Conservation (phyloP, 1,140 invertebrate species). For the Drosophila guanche region DNA sequence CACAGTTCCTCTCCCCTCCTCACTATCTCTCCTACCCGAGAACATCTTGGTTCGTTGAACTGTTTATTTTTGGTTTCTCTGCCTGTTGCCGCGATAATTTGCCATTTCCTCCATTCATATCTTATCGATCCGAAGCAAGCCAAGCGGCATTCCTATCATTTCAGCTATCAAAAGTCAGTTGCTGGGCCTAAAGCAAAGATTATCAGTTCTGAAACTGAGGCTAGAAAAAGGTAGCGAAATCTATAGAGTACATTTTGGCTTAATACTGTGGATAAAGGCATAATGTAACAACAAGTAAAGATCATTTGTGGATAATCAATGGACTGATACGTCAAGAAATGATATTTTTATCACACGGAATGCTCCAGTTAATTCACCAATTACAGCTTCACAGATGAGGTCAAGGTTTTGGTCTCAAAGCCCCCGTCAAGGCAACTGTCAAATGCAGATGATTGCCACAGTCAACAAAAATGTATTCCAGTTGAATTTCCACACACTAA, state of each 20-base stretch:
- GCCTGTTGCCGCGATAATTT: slow-evolving; percentile 20
- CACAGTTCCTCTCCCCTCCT: neutral
- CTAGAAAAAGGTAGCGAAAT: slow-evolving; percentile 7
- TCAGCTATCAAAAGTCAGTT: slow-evolving; percentile 4
- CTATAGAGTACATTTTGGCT: neutral
- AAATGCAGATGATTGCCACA: too few species aligned
- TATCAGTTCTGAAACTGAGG: slow-evolving; percentile 12
- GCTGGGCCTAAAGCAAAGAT: slow-evolving; percentile 13
- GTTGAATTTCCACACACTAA: too few species aligned
- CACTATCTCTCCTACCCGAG: neutral
- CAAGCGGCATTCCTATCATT: slow-evolving; percentile 3
- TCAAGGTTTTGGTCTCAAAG: too few species aligned
- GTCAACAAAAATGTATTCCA: too few species aligned
- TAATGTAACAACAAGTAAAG: too few species aligned
- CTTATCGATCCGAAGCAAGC: slow-evolving; percentile 17
- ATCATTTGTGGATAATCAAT: too few species aligned
- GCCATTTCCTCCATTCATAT: slow-evolving; percentile 37
- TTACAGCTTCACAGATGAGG: too few species aligned
- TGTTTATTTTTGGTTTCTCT: slow-evolving; percentile 10
- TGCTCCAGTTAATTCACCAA: too few species aligned
- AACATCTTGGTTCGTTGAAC: slow-evolving; percentile 48
- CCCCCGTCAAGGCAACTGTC: too few species aligned
- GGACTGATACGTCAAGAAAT: too few species aligned
- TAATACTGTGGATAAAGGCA: too few species aligned
- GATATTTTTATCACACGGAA: too few species aligned